A percentile compares a stretch with the other conserved stretches of the same genome.
Conservation (phyloP, 2,797 vertebrate genomes). For the Prunella strophiata region DNA sequence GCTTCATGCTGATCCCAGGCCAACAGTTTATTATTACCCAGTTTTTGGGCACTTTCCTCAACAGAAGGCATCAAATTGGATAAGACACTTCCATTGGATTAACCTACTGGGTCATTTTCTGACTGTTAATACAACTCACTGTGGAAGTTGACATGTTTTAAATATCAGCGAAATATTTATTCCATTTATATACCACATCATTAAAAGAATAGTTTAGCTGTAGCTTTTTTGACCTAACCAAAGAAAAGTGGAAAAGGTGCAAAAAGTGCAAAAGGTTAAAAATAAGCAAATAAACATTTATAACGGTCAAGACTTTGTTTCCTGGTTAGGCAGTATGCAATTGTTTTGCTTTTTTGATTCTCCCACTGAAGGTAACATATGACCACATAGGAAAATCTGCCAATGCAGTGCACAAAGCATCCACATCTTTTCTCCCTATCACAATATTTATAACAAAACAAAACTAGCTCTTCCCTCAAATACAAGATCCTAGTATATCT, state of each 20-base stretch:
- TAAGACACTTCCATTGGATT: background rate
- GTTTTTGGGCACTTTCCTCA: background rate
- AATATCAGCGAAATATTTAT: background rate
- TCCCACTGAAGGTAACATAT: constrained; percentile 1
- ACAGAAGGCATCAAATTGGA: background rate
- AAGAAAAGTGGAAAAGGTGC: background rate
- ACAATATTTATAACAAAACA: constrained; percentile 10
- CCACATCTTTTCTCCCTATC: background rate
- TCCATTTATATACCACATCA: background rate
- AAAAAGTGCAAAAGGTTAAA: background rate
- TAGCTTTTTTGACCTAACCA: background rate
- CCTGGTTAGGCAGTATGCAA: background rate
- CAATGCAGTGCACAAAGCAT: background rate
- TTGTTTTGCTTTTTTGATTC: background rate
- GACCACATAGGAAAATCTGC: background rate
- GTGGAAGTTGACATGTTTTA: background rate
- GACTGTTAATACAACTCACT: background rate
- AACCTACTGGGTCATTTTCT: background rate
- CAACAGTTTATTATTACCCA: background rate
- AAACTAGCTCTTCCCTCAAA: background rate
- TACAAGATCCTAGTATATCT: background rate
- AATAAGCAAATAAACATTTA: background rate
- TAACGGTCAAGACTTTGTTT: background rate
- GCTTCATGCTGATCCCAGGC: background rate
- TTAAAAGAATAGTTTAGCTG: background rate